A percentile compares a stretch with the other conserved stretches of the same genome.
phyloP scores from a whole-genome alignment of 2,113 vertebrate species.

The Cyphomyrus plagiostoma region DNA sequence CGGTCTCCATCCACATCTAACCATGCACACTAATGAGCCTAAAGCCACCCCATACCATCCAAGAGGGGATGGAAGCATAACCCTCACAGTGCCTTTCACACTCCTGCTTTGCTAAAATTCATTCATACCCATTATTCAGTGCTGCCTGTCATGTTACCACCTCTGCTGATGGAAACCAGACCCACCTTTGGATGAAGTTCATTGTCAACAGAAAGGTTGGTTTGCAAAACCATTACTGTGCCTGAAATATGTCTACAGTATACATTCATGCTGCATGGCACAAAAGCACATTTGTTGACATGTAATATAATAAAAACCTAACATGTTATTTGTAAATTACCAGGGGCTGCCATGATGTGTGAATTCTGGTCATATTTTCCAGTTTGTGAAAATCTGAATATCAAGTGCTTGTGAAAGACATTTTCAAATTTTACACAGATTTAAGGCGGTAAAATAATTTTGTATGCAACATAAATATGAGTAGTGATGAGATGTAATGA shows the following conservation, averaged over 20 bases:
- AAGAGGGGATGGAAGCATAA: background rate
- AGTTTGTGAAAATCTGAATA: background rate
- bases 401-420: background rate
- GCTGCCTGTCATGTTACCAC: background rate
- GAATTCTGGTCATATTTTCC: background rate
- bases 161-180: background rate
- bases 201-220: background rate
- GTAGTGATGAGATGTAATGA: background rate
- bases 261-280: background rate
- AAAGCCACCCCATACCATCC: background rate
- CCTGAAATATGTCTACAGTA: background rate
- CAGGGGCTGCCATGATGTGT: background rate
- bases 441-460: background rate
- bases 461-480: background rate
- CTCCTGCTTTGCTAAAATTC: background rate
- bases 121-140: background rate
- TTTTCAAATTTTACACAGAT: background rate
- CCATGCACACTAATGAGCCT: background rate
- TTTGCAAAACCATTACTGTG: background rate
- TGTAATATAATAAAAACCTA: background rate
- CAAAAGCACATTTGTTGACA: background rate
- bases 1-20: background rate
- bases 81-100: background rate
- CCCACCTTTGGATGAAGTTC: background rate
- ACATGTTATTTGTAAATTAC: background rate